A percentile compares a stretch with the other conserved stretches of the same genome.
Evolutionary conservation across 2,113 vertebrate genomes (phyloP).

Genomic region (Apodemus sylvaticus): DNA sequence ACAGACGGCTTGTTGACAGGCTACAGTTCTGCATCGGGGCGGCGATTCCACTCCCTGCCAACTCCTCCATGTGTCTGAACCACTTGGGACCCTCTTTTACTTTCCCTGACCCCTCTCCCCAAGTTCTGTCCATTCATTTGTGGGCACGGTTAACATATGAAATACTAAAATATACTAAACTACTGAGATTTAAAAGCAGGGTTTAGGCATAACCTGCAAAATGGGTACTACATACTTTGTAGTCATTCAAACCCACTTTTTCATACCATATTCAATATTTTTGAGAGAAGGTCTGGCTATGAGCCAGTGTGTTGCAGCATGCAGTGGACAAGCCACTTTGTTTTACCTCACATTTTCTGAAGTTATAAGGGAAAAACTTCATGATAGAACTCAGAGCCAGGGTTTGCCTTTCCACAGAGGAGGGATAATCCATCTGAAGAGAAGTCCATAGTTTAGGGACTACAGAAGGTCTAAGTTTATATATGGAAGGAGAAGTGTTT

Average conservation of each 20-base stretch:
- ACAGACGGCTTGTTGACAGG: not conserved
- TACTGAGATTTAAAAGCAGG: not conserved
- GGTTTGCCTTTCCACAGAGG: not conserved
- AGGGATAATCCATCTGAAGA: not conserved
- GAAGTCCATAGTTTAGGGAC: not conserved
- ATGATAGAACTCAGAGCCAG: not conserved
- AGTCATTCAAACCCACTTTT: not conserved
- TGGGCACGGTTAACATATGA: not conserved
- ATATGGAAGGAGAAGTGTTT: not conserved
- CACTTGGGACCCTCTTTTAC: not conserved
- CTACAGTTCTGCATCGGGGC: not conserved
- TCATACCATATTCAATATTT: accelerated
- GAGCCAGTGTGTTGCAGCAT: not conserved
- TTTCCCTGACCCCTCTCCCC: not conserved
- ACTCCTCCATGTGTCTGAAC: not conserved
- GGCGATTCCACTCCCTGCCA: not conserved
- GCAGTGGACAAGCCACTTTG: too few relatives aligned
- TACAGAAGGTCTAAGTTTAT: not conserved
- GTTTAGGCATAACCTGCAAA: accelerated
- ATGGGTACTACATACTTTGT: too few relatives aligned
- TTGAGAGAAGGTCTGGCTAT: not conserved
- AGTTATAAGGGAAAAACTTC: not conserved
- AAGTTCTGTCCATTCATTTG: not conserved
- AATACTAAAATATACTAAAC: not conserved
- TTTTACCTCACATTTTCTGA: not conserved